Evolutionary conservation across 2,113 vertebrate species (phyloP).

Genomic region (Bostrychus sinensis): DNA sequence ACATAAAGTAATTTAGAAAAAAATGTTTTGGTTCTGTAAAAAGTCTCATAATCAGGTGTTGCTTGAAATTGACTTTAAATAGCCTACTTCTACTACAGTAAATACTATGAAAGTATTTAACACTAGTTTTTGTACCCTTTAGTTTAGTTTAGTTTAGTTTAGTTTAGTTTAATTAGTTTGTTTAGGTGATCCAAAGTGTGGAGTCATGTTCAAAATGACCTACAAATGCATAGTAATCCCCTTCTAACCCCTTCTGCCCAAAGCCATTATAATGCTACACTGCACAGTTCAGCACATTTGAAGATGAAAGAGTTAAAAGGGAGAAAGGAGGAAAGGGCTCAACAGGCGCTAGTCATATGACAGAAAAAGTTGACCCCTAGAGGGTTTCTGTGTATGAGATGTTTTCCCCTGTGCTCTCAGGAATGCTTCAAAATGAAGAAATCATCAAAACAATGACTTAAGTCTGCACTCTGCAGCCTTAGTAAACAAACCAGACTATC

Average conservation of each 20-base stretch:
- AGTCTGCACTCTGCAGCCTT: neutral
- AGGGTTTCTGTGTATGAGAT: conserved; percentile 31
- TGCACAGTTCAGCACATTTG: neutral
- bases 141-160: too few species aligned
- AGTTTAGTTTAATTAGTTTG: too few species aligned
- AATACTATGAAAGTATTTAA: too few species aligned
- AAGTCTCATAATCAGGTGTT: too few species aligned
- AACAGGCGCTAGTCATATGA: conserved; percentile 73
- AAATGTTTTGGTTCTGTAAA: too few species aligned
- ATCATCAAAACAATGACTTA: neutral
- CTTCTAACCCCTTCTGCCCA: neutral
- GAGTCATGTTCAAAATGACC: neutral
- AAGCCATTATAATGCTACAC: neutral
- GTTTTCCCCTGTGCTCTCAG: conserved; percentile 27
- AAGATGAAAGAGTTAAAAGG: conserved; percentile 44
- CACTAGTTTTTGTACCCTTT: too few species aligned
- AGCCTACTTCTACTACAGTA: too few species aligned
- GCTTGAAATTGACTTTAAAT: too few species aligned
- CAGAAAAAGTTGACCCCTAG: conserved; percentile 24
- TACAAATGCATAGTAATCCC: neutral
- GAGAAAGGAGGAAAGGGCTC: conserved; percentile 1
- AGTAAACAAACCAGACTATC: neutral
- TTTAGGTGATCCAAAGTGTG: conserved; percentile 3
- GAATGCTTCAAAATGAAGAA: neutral
- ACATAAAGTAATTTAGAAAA: too few species aligned